phyloP scores from a whole-genome alignment of 2,797 vertebrate species.

The Sebastes nivosus region DNA sequence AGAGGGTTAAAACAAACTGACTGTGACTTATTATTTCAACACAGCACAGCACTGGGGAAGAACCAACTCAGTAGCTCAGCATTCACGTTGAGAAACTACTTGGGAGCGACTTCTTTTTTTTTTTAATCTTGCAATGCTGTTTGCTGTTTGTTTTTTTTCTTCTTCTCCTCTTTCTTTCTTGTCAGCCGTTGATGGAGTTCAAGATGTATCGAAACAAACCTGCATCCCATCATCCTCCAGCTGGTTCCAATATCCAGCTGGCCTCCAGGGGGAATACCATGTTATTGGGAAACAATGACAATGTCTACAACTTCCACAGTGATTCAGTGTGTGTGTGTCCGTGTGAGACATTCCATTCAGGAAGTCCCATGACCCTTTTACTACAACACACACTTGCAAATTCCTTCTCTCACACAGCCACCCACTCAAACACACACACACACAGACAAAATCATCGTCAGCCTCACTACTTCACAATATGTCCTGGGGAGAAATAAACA shows the following conservation, averaged over 20 bases:
- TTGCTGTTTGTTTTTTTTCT: not conserved
- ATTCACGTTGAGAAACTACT: not conserved
- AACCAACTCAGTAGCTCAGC: not conserved
- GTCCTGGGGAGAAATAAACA: slow-evolving; percentile 74
- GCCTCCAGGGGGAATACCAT: slow-evolving; percentile 23
- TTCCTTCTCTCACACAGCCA: slow-evolving; percentile 47
- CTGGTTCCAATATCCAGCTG: slow-evolving; percentile 49
- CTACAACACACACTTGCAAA: slow-evolving; percentile 31
- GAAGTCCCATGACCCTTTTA: slow-evolving; percentile 78
- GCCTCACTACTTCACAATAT: slow-evolving; percentile 47
- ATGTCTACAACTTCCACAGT: slow-evolving; percentile 19
- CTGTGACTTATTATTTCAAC: not conserved
- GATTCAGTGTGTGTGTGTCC: slow-evolving; percentile 31
- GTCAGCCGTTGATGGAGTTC: not conserved
- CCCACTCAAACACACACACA: slow-evolving; percentile 30
- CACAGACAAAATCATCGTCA: slow-evolving; percentile 40
- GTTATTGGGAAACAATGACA: slow-evolving; percentile 54
- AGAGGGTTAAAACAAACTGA: not conserved
- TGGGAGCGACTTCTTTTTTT: not conserved
- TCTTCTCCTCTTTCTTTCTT: not conserved
- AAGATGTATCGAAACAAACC: slow-evolving; percentile 38
- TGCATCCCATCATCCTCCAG: slow-evolving; percentile 31
- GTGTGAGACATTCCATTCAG: slow-evolving; percentile 66
- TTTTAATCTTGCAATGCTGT: not conserved
- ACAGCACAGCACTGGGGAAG: not conserved